Evolutionary conservation across 2,113 vertebrate genomes (phyloP).

Genomic region (Drymodes brunneopygia): DNA sequence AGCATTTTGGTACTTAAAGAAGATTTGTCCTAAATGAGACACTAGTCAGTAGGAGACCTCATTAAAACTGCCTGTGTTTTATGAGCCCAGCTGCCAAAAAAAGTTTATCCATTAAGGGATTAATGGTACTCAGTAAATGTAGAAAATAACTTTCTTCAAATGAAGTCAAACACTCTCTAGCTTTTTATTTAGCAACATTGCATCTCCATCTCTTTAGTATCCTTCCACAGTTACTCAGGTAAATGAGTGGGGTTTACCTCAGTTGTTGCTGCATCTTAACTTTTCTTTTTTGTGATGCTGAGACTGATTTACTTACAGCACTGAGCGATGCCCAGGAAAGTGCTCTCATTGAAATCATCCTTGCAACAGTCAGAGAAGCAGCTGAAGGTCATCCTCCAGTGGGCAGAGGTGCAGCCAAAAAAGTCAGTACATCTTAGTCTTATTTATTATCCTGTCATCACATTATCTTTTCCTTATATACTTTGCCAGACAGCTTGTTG

Average conservation of each 20-base stretch:
- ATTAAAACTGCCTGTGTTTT: background rate
- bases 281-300: background rate
- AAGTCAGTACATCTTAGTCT: constrained; percentile 70
- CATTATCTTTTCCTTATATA: background rate
- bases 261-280: background rate
- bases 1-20: background rate
- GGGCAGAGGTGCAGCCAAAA: constrained; percentile 82
- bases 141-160: background rate
- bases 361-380: constrained; percentile 82
- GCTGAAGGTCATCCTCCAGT: constrained; percentile 80
- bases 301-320: constrained; percentile 63
- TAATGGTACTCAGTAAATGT: background rate
- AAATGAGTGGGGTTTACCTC: background rate
- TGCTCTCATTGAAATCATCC: constrained; percentile 80
- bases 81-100: background rate
- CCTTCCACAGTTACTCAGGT: background rate
- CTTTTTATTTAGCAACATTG: background rate
- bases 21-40: background rate
- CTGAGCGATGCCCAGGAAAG: constrained; percentile 71
- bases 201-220: background rate
- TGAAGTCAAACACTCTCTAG: background rate
- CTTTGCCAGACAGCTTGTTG: background rate
- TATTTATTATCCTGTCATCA: background rate
- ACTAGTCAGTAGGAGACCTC: background rate
- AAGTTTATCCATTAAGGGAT: background rate